Evolutionary conservation across 2,888 invertebrate species (phyloP).

Genomic region (Autographa gamma): DNA sequence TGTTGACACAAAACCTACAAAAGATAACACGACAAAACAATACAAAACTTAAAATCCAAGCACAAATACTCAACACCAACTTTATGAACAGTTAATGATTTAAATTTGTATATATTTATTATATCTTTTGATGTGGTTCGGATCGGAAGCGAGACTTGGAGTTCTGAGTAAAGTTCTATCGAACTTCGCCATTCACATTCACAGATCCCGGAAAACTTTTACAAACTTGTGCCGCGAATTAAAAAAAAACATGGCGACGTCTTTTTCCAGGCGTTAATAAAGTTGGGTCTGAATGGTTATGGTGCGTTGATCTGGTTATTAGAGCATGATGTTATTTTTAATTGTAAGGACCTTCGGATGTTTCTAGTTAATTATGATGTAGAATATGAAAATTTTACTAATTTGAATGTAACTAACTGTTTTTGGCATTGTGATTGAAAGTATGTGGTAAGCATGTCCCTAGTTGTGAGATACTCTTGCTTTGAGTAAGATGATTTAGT

Average conservation of each 20-base stretch:
- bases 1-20: background rate
- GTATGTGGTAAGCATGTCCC: no score
- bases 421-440: background rate
- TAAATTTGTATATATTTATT: slow-evolving; percentile 55
- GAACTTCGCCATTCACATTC: slow-evolving; percentile 68
- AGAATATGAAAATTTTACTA: background rate
- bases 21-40: slow-evolving; percentile 4
- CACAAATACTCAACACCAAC: slow-evolving; percentile 37
- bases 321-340: background rate
- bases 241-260: slow-evolving; percentile 51
- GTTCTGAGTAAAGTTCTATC: slow-evolving; percentile 66
- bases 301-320: background rate
- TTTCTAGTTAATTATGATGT: background rate
- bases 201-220: slow-evolving; percentile 62
- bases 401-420: background rate
- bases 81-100: slow-evolving; percentile 54
- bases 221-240: slow-evolving; percentile 65
- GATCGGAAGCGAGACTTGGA: slow-evolving; percentile 60
- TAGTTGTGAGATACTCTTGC: no score
- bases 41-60: slow-evolving; percentile 44
- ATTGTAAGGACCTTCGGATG: background rate
- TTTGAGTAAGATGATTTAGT: no score
- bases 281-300: slow-evolving; percentile 5
- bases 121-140: slow-evolving; percentile 66
- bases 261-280: slow-evolving; percentile 31